Percentiles rank a stretch among this genome's conserved stretches.
These are phyloP conservation scores for Aspiorhynchus laticeps DNA, from an alignment of 2,113 vertebrate species.

Conservation along the genomic window DNA sequence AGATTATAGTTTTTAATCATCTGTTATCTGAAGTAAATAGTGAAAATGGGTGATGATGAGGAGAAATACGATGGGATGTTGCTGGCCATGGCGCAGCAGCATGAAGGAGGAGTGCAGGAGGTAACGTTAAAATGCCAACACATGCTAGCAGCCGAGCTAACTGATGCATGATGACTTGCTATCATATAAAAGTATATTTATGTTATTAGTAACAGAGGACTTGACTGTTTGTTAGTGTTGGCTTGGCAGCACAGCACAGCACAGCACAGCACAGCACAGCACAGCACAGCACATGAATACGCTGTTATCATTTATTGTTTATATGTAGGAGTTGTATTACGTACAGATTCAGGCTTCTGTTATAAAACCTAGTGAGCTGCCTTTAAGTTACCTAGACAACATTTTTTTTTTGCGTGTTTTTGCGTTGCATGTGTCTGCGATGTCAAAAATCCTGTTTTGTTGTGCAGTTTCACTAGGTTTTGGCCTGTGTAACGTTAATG, in stretches of 20 bases:
- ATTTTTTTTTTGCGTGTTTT: too few species aligned
- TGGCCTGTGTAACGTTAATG: neutral
- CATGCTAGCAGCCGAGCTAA: constrained; percentile 39
- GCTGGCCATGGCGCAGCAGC: constrained; percentile 94
- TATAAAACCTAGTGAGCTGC: neutral
- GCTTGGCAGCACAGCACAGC: neutral
- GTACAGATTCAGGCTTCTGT: neutral
- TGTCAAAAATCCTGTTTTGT: neutral
- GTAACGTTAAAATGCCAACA: constrained; percentile 71
- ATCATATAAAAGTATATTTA: neutral
- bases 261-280: too few species aligned
- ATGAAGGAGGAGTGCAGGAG: constrained; percentile 94
- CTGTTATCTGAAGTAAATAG: neutral
- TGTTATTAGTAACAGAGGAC: neutral
- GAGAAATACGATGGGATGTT: constrained; percentile 92
- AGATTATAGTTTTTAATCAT: neutral
- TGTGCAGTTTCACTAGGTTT: neutral
- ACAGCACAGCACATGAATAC: neutral
- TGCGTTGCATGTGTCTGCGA: neutral
- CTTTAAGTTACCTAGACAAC: neutral
- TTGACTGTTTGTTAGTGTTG: neutral
- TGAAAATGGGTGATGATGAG: constrained; percentile 80
- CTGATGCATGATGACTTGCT: neutral
- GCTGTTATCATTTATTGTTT: too few species aligned
- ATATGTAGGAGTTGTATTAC: neutral